A percentile compares a stretch with the other conserved stretches of the same genome.
Evolutionary conservation across 2,113 vertebrate genomes (phyloP).

Genomic region (Sinocyclocheilus maitianheensis): DNA sequence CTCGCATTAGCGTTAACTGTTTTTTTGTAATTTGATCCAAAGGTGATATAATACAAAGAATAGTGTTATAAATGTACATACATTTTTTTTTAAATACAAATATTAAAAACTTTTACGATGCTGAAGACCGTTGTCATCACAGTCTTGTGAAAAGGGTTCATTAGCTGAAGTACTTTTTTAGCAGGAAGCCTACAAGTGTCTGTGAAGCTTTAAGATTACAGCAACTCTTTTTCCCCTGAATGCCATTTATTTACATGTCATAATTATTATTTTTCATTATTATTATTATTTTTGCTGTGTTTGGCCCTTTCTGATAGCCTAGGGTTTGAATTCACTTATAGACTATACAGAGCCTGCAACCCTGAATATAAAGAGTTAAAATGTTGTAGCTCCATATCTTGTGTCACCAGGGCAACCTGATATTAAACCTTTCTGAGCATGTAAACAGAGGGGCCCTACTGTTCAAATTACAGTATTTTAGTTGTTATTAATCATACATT

Average conservation of each 20-base stretch:
- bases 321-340: background rate
- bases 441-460: constrained; percentile 1
- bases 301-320: background rate
- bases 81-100: too few species aligned
- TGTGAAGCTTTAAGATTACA: background rate
- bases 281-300: background rate
- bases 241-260: background rate
- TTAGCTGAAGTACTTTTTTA: background rate
- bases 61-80: too few species aligned
- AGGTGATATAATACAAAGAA: too few species aligned
- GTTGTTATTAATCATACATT: background rate
- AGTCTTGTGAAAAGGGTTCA: too few species aligned
- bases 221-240: background rate
- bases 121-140: too few species aligned
- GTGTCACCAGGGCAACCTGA: constrained; percentile 1
- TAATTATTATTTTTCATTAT: background rate
- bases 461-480: constrained; percentile 9
- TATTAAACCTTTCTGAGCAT: background rate
- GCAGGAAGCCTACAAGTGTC: background rate
- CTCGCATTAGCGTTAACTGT: too few species aligned
- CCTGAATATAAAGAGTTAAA: background rate
- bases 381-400: background rate
- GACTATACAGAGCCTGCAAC: background rate
- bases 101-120: too few species aligned
- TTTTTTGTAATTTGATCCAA: too few species aligned